These are phyloP conservation scores for Phyllotreta cruciferae DNA, from an alignment of 2,888 invertebrate species.

Conservation along the genomic window DNA sequence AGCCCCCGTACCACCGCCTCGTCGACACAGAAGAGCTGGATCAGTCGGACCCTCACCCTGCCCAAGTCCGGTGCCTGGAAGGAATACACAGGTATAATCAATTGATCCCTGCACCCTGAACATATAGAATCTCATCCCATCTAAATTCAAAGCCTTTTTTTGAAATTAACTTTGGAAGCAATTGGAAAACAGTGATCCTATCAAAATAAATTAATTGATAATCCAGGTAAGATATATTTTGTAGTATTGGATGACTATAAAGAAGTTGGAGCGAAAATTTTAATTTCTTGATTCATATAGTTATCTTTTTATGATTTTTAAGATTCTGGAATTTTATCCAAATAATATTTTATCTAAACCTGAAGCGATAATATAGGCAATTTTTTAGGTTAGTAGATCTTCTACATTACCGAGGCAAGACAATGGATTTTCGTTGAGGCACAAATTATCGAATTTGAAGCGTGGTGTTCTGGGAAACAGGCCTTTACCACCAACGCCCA, in stretches of 20 bases:
- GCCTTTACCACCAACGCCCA: slow-evolving; percentile 66
- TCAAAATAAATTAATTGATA: too few relatives aligned
- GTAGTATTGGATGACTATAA: too few relatives aligned
- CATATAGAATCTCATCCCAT: background rate
- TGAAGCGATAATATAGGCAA: slow-evolving; percentile 54
- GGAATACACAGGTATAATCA: slow-evolving; percentile 56
- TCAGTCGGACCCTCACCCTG: slow-evolving; percentile 62
- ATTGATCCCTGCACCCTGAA: background rate
- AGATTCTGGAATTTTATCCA: slow-evolving; percentile 30
- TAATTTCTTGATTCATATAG: background rate
- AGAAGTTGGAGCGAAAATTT: background rate
- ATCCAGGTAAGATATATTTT: too few relatives aligned
- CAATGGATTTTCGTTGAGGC: slow-evolving; percentile 54
- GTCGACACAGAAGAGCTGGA: slow-evolving; percentile 66
- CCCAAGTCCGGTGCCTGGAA: slow-evolving; percentile 60
- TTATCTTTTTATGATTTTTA: background rate
- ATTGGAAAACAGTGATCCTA: too few relatives aligned
- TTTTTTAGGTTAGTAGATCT: slow-evolving; percentile 51
- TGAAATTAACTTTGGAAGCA: background rate
- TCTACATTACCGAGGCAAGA: slow-evolving; percentile 54
- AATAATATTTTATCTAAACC: slow-evolving; percentile 43
- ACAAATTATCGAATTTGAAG: slow-evolving; percentile 63
- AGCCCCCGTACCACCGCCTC: slow-evolving; percentile 71
- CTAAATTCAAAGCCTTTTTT: slow-evolving; percentile 22
- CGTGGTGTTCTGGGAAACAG: slow-evolving; percentile 58